phyloP scores from a whole-genome alignment of 1,140 invertebrate genomes.

The Eumaeus atala region DNA sequence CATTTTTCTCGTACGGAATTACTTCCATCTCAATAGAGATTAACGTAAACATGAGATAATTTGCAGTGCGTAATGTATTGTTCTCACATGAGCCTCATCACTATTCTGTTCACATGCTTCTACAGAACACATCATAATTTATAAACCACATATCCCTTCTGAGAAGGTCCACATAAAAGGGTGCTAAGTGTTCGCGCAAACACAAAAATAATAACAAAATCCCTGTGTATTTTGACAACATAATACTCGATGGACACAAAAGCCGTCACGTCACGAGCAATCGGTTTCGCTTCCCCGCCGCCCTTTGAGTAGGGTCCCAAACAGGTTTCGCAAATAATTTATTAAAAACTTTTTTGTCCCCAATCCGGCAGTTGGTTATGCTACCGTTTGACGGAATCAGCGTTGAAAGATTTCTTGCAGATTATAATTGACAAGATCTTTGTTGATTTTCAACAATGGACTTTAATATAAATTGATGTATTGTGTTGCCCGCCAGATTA shows the following conservation, averaged over 20 bases:
- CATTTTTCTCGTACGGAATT: constrained; percentile 28
- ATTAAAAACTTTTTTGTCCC: constrained; percentile 65
- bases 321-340: constrained; percentile 71
- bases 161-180: constrained; percentile 58
- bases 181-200: constrained; percentile 69
- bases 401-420: constrained; percentile 57
- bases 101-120: constrained; percentile 57
- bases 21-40: constrained; percentile 27
- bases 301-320: constrained; percentile 61
- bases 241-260: constrained; percentile 69
- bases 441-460: constrained; percentile 61
- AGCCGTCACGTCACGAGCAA: constrained; percentile 64
- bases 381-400: constrained; percentile 59
- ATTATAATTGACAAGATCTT: constrained; percentile 73
- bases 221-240: constrained; percentile 71
- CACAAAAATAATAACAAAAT: constrained; percentile 74
- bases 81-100: constrained; percentile 30
- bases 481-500: constrained; percentile 58
- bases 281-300: constrained; percentile 62
- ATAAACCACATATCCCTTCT: constrained; percentile 54
- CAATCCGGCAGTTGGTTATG: constrained; percentile 40
- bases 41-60: constrained; percentile 26
- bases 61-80: constrained; percentile 13
- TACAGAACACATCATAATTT: constrained; percentile 51
- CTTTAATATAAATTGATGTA: constrained; percentile 52